Conservation (phyloP, 2,888 invertebrate genomes). For the Papilio gigon region DNA sequence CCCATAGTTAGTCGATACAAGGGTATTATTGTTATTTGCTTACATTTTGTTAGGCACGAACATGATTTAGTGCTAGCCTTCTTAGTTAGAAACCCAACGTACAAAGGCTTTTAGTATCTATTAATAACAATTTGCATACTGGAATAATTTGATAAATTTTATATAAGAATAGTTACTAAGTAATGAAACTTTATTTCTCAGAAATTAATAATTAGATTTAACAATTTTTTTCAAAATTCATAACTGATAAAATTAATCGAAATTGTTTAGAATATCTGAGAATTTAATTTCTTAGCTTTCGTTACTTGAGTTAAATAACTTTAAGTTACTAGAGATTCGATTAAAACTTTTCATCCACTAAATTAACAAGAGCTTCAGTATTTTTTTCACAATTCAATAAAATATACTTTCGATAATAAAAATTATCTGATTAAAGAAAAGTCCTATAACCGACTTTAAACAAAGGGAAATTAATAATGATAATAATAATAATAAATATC, state of each 20-base stretch:
- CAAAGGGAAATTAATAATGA: no score
- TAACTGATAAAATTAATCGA: background rate
- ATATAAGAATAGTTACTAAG: no score
- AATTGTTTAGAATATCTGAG: background rate
- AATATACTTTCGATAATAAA: no score
- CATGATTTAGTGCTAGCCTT: background rate
- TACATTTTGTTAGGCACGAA: slow-evolving; percentile 1
- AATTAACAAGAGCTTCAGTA: no score
- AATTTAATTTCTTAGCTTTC: background rate
- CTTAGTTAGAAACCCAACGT: no score
- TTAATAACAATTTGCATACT: background rate
- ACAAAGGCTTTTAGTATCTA: background rate
- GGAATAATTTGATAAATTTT: background rate
- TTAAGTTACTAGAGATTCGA: no score
- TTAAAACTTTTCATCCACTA: no score
- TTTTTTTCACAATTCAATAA: no score
- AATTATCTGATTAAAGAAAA: no score
- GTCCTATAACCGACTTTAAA: no score
- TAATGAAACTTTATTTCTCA: no score
- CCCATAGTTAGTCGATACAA: slow-evolving; percentile 1
- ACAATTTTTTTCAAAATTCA: background rate
- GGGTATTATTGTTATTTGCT: slow-evolving; percentile 5
- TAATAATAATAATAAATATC: no score
- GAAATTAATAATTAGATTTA: background rate
- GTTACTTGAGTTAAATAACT: background rate